Evolutionary conservation across 92 coral and sea anemone species (phyloP).

Genomic region (Plumapathes pennacea): DNA sequence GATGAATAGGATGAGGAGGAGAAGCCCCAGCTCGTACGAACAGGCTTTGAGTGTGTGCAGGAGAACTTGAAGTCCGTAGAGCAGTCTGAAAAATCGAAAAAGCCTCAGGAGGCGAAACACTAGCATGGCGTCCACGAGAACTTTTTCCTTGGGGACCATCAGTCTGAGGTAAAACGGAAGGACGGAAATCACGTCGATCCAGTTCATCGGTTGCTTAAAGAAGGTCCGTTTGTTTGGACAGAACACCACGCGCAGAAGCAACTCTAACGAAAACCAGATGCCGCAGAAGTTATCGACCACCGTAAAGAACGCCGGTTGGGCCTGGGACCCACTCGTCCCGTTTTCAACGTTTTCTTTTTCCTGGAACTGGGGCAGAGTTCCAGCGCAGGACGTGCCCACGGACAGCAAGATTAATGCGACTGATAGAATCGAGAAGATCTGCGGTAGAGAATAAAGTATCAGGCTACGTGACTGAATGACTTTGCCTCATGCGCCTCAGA

Average conservation of each 20-base stretch:
- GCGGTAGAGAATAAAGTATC: slow-evolving; percentile 5
- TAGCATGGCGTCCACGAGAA: slow-evolving; percentile 68
- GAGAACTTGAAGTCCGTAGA: slow-evolving; percentile 88
- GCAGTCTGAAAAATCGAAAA: slow-evolving; percentile 84
- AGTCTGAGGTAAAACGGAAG: slow-evolving; percentile 83
- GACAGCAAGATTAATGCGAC: slow-evolving; percentile 80
- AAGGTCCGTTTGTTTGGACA: slow-evolving; percentile 75
- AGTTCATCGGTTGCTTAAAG: slow-evolving; percentile 62
- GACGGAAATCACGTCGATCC: slow-evolving; percentile 91
- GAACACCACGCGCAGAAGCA: slow-evolving; percentile 58
- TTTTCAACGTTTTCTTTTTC: slow-evolving; percentile 4
- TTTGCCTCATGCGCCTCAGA: too few relatives aligned
- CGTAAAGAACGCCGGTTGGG: slow-evolving; percentile 8
- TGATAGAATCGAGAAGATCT: slow-evolving; percentile 80
- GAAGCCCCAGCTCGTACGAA: slow-evolving; percentile 86
- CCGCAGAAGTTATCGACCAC: slow-evolving; percentile 79
- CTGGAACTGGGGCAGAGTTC: slow-evolving; percentile 82
- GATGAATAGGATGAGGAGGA: slow-evolving; percentile 70
- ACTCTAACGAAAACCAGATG: slow-evolving; percentile 81
- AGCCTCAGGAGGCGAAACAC: slow-evolving; percentile 80
- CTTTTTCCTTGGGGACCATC: slow-evolving; percentile 6
- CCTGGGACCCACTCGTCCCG: slow-evolving; percentile 11
- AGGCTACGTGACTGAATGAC: too few relatives aligned
- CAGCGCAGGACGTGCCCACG: slow-evolving; percentile 86
- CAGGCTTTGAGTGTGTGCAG: slow-evolving; percentile 96